phyloP scores from a whole-genome alignment of 2,113 vertebrate species.

The Marcusenius ussheri region DNA sequence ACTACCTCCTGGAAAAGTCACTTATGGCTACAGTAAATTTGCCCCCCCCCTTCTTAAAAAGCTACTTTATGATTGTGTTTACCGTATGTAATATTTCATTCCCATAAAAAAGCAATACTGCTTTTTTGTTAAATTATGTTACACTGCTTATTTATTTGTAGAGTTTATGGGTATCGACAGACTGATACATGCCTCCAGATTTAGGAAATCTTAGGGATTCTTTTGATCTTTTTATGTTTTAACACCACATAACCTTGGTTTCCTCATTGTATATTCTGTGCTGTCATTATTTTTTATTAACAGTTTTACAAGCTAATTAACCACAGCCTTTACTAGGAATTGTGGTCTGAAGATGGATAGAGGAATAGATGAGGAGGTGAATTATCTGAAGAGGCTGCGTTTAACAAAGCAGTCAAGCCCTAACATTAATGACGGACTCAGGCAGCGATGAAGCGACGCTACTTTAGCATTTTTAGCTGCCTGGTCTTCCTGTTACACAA shows the following conservation, averaged over 20 bases:
- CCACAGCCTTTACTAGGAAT: neutral
- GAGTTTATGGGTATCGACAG: neutral
- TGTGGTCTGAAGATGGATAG: neutral
- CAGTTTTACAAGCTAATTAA: neutral
- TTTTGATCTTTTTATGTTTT: neutral
- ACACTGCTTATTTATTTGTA: neutral
- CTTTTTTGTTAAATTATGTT: neutral
- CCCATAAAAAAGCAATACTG: neutral
- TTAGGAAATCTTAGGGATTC: neutral
- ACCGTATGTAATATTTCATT: neutral
- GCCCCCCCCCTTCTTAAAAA: neutral
- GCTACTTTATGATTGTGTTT: neutral
- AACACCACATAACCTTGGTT: neutral
- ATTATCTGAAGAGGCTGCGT: neutral
- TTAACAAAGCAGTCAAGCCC: neutral
- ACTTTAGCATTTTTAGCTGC: neutral
- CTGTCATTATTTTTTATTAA: neutral
- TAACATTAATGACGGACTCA: no score
- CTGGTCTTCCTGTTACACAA: conserved; percentile 4
- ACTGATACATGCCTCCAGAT: neutral
- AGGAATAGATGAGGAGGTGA: neutral
- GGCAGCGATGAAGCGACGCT: neutral
- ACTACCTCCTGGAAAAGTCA: neutral
- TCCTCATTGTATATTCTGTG: neutral
- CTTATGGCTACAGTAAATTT: conserved; percentile 18